phyloP scores from a whole-genome alignment of 2,113 vertebrate species.

The Gymnarchus niloticus region DNA sequence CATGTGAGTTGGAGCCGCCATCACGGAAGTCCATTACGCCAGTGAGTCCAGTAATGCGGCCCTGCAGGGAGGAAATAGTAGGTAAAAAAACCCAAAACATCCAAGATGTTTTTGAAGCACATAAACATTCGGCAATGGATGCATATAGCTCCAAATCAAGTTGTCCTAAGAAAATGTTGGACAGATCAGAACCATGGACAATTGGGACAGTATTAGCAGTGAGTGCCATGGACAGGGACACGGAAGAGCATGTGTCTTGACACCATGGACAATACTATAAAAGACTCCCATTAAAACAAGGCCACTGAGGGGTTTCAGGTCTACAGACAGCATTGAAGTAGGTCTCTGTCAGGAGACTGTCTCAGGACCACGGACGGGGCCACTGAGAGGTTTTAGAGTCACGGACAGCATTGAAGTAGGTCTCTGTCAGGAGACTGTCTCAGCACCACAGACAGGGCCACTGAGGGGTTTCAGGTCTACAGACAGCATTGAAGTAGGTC shows the following conservation, averaged over 20 bases:
- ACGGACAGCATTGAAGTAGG: too few relatives aligned
- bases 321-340: background rate
- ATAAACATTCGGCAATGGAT: background rate
- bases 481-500: too few relatives aligned
- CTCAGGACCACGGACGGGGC: background rate
- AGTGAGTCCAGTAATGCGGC: slow-evolving; percentile 88
- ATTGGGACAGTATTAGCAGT: background rate
- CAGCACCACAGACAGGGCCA: background rate
- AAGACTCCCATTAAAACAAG: too few relatives aligned
- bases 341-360: background rate
- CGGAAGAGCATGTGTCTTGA: too few relatives aligned
- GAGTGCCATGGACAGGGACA: background rate
- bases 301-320: background rate
- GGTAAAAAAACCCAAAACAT: background rate
- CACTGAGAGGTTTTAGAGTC: too few relatives aligned
- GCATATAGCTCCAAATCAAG: background rate
- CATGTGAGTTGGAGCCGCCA: slow-evolving; percentile 84
- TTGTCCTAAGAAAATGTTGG: too few relatives aligned
- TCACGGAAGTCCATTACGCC: slow-evolving; percentile 93
- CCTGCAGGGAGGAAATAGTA: slow-evolving; percentile 57
- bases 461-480: too few relatives aligned
- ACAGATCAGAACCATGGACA: too few relatives aligned
- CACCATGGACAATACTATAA: background rate
- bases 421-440: background rate
- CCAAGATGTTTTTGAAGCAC: background rate